Evolutionary conservation across 2,113 vertebrate species (phyloP).

Genomic region (Menidia beryllina): DNA sequence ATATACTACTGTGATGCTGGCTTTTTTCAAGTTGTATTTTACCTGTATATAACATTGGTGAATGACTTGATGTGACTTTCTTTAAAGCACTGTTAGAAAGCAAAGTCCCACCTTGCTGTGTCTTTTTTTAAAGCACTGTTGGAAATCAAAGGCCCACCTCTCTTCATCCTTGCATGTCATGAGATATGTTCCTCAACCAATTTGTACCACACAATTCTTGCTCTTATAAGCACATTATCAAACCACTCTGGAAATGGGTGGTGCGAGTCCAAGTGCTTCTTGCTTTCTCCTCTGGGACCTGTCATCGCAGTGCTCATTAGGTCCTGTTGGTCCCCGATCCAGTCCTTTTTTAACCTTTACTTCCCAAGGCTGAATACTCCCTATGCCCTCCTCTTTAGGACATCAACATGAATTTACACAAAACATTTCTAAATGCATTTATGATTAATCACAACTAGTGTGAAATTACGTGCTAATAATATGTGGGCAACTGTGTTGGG

Average conservation of each 20-base stretch:
- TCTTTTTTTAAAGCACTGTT: conserved; percentile 12
- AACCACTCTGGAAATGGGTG: conserved; percentile 55
- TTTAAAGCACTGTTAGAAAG: background rate
- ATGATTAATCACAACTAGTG: conserved; percentile 64
- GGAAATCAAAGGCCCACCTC: conserved; percentile 2
- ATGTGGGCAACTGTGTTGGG: conserved; percentile 46
- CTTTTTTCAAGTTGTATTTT: background rate
- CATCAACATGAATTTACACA: conserved; percentile 20
- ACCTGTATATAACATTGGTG: background rate
- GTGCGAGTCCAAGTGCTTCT: conserved; percentile 49
- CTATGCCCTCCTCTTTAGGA: conserved; percentile 45
- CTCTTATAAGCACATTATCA: conserved; percentile 60
- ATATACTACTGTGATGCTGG: conserved; percentile 9
- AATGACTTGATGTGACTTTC: conserved; percentile 13
- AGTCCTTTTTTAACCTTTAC: conserved; percentile 30
- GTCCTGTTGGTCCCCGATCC: conserved; percentile 33
- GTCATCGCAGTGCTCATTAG: conserved; percentile 52
- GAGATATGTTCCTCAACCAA: conserved; percentile 48
- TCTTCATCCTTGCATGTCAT: background rate
- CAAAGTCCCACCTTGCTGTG: conserved; percentile 1
- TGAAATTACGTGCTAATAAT: conserved; percentile 49
- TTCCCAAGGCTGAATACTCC: conserved; percentile 32
- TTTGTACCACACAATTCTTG: conserved; percentile 48
- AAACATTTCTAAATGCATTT: conserved; percentile 17
- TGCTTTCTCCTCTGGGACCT: conserved; percentile 34